Evolutionary conservation across 2,888 invertebrate species (phyloP).

Genomic region (Mesochorus sp.): DNA sequence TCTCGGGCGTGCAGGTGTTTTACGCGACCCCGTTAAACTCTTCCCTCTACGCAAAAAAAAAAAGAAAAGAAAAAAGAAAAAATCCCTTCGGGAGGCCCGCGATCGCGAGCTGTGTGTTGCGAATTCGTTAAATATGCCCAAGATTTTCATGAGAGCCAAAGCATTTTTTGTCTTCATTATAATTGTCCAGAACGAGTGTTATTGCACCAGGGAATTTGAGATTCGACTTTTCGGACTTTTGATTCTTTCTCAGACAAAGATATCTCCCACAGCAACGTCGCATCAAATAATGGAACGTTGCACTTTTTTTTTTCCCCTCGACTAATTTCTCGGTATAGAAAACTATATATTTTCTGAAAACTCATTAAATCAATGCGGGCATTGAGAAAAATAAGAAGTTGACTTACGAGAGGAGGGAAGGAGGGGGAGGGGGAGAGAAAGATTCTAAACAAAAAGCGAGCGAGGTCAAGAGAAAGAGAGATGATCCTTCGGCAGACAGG

Average conservation of each 20-base stretch:
- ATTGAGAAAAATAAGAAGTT: slow-evolving; percentile 13
- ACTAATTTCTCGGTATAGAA: no score
- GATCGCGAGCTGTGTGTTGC: slow-evolving; percentile 57
- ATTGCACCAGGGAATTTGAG: no score
- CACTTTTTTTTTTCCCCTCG: not conserved
- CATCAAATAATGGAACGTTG: no score
- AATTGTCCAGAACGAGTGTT: no score
- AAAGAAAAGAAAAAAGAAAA: no score
- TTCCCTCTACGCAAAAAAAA: no score
- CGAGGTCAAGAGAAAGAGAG: slow-evolving; percentile 67
- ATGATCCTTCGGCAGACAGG: slow-evolving; percentile 80
- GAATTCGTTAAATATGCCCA: slow-evolving; percentile 67
- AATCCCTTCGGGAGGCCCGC: slow-evolving; percentile 15
- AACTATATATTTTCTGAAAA: slow-evolving; percentile 73
- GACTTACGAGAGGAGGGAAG: not conserved
- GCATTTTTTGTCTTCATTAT: no score
- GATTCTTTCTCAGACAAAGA: no score
- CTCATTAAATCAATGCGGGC: slow-evolving; percentile 74
- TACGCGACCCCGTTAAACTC: slow-evolving; percentile 54
- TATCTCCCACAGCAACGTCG: no score
- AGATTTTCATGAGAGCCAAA: slow-evolving; percentile 44
- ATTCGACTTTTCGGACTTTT: not conserved
- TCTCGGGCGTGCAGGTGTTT: slow-evolving; percentile 59
- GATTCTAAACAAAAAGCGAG: slow-evolving; percentile 73
- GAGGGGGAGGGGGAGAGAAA: not conserved